Conservation (phyloP, 2,888 invertebrate genomes). For the Xanthorhoe designata region DNA sequence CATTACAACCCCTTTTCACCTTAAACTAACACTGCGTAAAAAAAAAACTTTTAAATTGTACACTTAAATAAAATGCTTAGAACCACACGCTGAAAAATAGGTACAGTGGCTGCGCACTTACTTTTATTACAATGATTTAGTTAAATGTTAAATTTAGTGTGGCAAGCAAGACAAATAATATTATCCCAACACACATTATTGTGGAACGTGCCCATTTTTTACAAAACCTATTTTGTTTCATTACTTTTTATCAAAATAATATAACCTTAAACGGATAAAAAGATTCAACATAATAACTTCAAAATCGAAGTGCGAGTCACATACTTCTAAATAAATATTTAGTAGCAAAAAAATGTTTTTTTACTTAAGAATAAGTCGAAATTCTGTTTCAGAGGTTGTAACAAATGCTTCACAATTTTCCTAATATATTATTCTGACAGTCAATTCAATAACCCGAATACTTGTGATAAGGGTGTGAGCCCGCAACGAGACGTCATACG, state of each 20-base stretch:
- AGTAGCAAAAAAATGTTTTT: too few species aligned
- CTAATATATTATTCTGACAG: background rate
- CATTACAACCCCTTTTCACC: slow-evolving; percentile 3
- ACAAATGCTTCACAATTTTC: background rate
- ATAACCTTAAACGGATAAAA: background rate
- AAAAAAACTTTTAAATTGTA: background rate
- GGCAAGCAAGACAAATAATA: background rate
- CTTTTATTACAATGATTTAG: slow-evolving; percentile 1
- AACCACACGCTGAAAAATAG: background rate
- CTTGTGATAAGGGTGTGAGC: slow-evolving; percentile 8
- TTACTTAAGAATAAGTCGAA: background rate
- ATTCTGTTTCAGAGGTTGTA: background rate
- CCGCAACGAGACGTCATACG: slow-evolving; percentile 5
- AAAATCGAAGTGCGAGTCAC: background rate
- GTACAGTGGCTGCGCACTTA: background rate
- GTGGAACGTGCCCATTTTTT: background rate
- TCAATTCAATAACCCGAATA: slow-evolving; percentile 7
- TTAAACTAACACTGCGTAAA: background rate
- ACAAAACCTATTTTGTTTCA: background rate
- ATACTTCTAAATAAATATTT: background rate
- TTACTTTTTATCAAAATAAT: background rate
- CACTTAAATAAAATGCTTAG: background rate
- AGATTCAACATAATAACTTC: background rate
- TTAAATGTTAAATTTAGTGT: background rate
- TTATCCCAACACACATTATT: background rate